Evolutionary conservation across 2,888 invertebrate genomes (phyloP).

Genomic region (Subacronicta megacephala): DNA sequence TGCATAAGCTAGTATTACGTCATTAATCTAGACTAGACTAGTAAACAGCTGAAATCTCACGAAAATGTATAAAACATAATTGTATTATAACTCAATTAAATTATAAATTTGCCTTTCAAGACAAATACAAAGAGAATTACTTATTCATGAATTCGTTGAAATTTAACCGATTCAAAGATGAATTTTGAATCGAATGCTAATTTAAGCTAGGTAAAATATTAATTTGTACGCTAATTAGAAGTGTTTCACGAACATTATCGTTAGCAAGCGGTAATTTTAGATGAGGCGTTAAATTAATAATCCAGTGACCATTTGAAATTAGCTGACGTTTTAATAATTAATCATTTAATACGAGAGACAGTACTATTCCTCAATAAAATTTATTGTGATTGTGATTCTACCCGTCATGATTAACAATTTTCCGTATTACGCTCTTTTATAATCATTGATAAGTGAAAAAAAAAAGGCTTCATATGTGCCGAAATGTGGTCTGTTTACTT

Average conservation of each 20-base stretch:
- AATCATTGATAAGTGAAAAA: too few species aligned
- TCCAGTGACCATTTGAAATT: background rate
- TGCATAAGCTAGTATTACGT: too few species aligned
- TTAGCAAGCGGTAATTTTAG: background rate
- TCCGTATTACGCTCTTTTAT: too few species aligned
- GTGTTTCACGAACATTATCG: background rate
- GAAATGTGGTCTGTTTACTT: too few species aligned
- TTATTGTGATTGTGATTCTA: too few species aligned
- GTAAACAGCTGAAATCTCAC: too few species aligned
- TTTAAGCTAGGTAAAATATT: slow-evolving; percentile 1
- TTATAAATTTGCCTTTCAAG: background rate
- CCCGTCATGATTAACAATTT: too few species aligned
- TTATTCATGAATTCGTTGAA: slow-evolving; percentile 1
- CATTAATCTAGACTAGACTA: too few species aligned
- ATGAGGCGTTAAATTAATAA: background rate
- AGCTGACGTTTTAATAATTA: background rate
- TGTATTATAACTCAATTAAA: background rate
- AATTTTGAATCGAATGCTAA: background rate
- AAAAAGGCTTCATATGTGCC: too few species aligned
- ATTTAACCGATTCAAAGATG: slow-evolving; percentile 1
- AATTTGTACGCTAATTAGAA: background rate
- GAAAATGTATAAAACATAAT: background rate
- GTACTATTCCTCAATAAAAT: too few species aligned
- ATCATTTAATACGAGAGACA: background rate
- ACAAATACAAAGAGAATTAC: background rate